These are phyloP conservation scores for Erpobdella octoculata DNA, from an alignment of 2,888 invertebrate genomes.

Conservation along the genomic window DNA sequence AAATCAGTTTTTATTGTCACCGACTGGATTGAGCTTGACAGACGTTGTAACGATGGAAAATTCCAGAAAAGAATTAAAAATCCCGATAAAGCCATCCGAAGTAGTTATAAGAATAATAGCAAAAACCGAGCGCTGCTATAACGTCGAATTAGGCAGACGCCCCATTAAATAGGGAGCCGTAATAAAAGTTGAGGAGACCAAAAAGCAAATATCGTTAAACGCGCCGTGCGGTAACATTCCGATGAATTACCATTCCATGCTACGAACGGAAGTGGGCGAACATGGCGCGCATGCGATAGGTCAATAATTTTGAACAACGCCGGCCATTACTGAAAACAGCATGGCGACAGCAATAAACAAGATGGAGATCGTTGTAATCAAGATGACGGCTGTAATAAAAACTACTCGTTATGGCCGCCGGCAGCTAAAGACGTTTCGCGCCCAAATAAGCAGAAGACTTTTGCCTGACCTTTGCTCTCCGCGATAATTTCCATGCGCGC, in stretches of 20 bases:
- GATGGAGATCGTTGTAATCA: conserved; percentile 10
- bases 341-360: conserved; percentile 10
- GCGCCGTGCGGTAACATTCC: not conserved
- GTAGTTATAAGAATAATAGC: no score
- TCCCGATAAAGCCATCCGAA: no score
- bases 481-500: no score
- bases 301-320: not conserved
- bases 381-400: conserved; percentile 1
- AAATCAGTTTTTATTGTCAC: no score
- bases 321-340: not conserved
- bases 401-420: not conserved
- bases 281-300: no score
- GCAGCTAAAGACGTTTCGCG: conserved; percentile 12
- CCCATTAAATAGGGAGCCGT: not conserved
- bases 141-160: not conserved
- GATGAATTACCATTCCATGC: not conserved
- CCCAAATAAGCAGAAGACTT: conserved; percentile 7
- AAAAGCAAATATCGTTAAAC: not conserved
- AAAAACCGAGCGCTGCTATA: not conserved
- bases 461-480: not conserved
- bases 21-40: no score
- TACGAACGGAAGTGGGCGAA: no score
- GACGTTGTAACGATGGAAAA: no score
- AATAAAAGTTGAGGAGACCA: not conserved
- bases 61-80: no score